Conservation (phyloP, 2,113 vertebrate genomes). For the Pelmatolapia mariae region DNA sequence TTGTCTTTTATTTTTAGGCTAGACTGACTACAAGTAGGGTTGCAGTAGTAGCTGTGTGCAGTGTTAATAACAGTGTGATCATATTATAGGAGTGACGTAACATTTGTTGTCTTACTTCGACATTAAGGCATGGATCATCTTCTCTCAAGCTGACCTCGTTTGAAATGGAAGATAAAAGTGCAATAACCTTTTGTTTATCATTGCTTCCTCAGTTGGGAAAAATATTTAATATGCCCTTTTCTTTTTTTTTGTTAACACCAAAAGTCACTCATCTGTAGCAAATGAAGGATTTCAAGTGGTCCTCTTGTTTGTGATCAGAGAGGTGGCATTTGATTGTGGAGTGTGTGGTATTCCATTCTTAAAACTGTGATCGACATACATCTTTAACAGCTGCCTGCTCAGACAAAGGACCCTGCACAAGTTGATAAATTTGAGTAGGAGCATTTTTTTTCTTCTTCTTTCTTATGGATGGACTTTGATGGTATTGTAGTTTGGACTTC, state of each 20-base stretch:
- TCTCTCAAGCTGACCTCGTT: constrained; percentile 66
- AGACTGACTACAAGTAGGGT: constrained; percentile 57
- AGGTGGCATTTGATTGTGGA: constrained; percentile 61
- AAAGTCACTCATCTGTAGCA: constrained; percentile 63
- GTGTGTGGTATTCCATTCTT: constrained; percentile 66
- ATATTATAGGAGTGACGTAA: constrained; percentile 66
- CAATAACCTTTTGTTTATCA: constrained; percentile 74
- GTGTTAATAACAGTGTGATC: constrained; percentile 70
- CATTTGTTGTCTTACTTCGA: constrained; percentile 58
- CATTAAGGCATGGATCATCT: constrained; percentile 66
- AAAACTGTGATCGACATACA: constrained; percentile 70
- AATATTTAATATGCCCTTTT: constrained; percentile 41
- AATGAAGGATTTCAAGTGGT: constrained; percentile 45
- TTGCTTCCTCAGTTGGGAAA: constrained; percentile 61
- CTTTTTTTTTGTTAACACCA: constrained; percentile 59
- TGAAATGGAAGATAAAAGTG: constrained; percentile 70
- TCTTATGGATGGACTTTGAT: constrained; percentile 40
- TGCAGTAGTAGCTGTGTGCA: constrained; percentile 69
- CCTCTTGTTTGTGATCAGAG: constrained; percentile 57
- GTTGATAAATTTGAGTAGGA: constrained; percentile 47
- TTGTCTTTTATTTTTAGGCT: constrained; percentile 45
- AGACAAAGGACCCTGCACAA: constrained; percentile 61
- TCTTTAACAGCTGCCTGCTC: constrained; percentile 64
- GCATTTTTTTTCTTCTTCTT: background rate
- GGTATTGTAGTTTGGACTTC: constrained; percentile 56